Evolutionary conservation across 2,797 vertebrate species (phyloP), one percentile per base, ranked within the genome.

Genomic region (Rousettus madagascariensis): DNA sequence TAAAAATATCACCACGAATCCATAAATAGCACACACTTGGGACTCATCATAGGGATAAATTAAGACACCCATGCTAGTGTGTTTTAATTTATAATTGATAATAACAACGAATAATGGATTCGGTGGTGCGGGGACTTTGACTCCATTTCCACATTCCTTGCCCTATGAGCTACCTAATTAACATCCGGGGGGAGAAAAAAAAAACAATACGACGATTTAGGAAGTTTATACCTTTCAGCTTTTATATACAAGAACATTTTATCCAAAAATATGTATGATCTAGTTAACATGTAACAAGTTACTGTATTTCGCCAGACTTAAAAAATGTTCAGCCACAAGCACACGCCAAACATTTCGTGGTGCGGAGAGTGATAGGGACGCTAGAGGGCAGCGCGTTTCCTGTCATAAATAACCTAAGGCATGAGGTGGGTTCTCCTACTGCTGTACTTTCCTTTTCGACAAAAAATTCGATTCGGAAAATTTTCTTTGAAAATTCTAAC

Each of bases 31-130:
- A 57, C 49, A 84, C 5, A 79, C 28, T 65, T 55, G 55, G 53
- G 33, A 91, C 65, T 86, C 89, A 91, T 43, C 72, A 59, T 28
- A 66, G n/a, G 46, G 65, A 90, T 89, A 86, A 84, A 93, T 89
- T 78, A 89, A 93, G 66, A 69, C 17, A 72, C 2, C 17, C 41
- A 41, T 8, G 8, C 43, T 46, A 46, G 43, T 46, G 43, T 46
- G 43, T 46, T 10, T 46, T 46, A 46, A 46, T 12, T 46, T 12
- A 46, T 46, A 46, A 24, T 46, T 88, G 72, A 36, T 65, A 77
- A 82, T 83, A 36, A 72, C 61, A 57, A 59, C 19, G 6, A 65
- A 33, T 86, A 96, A 86, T 36, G 11, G 53, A 88, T 19, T 68
- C 38, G 49, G 85, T 33, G 1, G 16, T 57, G 5, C 33, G 26